Base-by-base conservation (phyloP, 2,113 vertebrate species). In the Pseudorasbora parva region DNA sequence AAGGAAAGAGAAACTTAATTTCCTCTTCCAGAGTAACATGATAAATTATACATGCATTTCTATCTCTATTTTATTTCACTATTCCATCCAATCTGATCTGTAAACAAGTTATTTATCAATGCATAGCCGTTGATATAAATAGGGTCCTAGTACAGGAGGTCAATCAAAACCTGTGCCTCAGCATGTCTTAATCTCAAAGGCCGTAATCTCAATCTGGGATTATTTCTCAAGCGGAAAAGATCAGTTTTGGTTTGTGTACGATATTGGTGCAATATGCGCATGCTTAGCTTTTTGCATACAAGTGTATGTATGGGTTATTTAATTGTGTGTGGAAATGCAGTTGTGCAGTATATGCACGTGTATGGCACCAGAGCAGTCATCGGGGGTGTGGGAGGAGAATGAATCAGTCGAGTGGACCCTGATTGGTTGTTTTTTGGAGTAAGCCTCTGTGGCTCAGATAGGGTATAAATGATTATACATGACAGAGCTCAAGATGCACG, bases 201-300 rank as follows among this genome's bases (percentile, higher is more conserved):
- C 84, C 88, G 85, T 93, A 94, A 94, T 94, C 93, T 91, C 93
- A 94, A 94, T 94, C 93, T 91, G 90, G 90, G 92, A 93, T 95
- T 93, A 92, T 91, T 91, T 90, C 86, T 90, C 90, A 88, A 86
- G 84, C 83, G 88, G 90, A 74, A n/a, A 51, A 9, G 43, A 74
- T 74, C 43, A 2, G 71, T 51, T 51, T 74, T 41, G 64, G 64
- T 15, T 27, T 12, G 12, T 72, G 69, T 19, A 12, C 7, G 1
- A 73, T 25, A 92, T 88, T 56, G 15, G 10, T n/a, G 19, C 23
- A 45, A 49, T 2, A 30, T 45, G 66, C 41, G 49, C 37, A 33
- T 59, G 33, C 69, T 66, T n/a, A n/a, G n/a, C n/a, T n/a, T n/a
- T 72, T 14, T 72, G 30, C 8, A 33, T 25, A 19, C 8, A 19